A percentile compares a stretch with the other conserved stretches of the same genome.
Evolutionary conservation across 2,888 invertebrate genomes (phyloP).

Genomic region (Fragum sueziense): DNA sequence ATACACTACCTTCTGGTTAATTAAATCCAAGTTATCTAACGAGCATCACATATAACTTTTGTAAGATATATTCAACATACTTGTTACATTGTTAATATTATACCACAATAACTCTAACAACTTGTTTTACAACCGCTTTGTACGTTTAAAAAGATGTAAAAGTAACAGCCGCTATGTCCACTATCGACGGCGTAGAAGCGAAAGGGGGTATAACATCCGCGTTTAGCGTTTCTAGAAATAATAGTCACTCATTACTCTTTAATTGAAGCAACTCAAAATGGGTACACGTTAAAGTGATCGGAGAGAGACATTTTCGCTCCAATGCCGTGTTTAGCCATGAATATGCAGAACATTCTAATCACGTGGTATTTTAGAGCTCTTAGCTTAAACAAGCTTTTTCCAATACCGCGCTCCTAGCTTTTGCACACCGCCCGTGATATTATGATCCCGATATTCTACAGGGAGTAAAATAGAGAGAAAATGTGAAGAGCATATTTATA

Average conservation of each 20-base stretch:
- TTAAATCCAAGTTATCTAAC: background rate
- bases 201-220: too few species aligned
- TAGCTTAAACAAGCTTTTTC: background rate
- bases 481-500: background rate
- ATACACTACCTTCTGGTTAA: background rate
- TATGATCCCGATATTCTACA: background rate
- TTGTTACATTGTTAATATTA: background rate
- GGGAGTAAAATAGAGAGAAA: background rate
- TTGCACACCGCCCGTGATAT: background rate
- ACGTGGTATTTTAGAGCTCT: background rate
- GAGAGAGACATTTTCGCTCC: background rate
- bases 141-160: background rate
- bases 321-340: background rate
- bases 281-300: background rate
- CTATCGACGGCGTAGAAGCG: too few species aligned
- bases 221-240: background rate
- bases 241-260: background rate
- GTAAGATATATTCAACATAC: background rate
- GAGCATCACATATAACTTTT: background rate
- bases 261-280: background rate
- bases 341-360: background rate
- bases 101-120: background rate
- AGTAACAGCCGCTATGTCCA: background rate
- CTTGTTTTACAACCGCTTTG: background rate
- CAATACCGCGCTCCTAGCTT: background rate